Percentiles rank a stretch among this genome's conserved stretches.
Conservation (phyloP, 1,140 invertebrate species). For the Philopotamus ludificatus region DNA sequence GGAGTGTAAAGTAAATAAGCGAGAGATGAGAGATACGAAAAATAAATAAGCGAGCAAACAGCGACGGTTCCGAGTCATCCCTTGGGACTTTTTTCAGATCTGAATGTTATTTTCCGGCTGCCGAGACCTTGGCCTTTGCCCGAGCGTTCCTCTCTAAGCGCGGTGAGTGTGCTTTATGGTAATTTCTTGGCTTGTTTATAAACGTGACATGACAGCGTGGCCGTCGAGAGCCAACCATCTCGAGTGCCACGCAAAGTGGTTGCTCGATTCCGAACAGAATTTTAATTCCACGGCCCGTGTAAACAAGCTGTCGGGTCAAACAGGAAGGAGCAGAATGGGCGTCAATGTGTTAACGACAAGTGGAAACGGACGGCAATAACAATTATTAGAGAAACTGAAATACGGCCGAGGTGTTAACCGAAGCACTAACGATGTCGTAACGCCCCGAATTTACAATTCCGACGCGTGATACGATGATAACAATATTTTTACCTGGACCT, state of each 20-base stretch:
- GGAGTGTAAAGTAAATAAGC: conserved; percentile 1
- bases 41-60: background rate
- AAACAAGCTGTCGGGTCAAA: background rate
- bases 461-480: too few relatives aligned
- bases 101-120: too few relatives aligned
- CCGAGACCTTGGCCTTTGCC: conserved; percentile 1
- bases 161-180: background rate
- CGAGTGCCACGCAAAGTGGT: background rate
- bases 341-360: background rate
- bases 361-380: too few relatives aligned
- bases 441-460: background rate
- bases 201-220: conserved; percentile 1
- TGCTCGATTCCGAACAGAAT: background rate
- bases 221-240: background rate
- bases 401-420: background rate
- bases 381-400: too few relatives aligned
- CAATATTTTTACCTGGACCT: too few relatives aligned
- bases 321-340: background rate
- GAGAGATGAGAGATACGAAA: background rate
- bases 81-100: too few relatives aligned
- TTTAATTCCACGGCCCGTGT: conserved; percentile 1
- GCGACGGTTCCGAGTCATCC: background rate
- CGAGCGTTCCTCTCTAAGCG: too few relatives aligned
- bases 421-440: too few relatives aligned
- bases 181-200: background rate